Evolutionary conservation across 2,888 invertebrate species (phyloP), one percentile per base, ranked within the genome.

Genomic region (Epinotia demarniana): DNA sequence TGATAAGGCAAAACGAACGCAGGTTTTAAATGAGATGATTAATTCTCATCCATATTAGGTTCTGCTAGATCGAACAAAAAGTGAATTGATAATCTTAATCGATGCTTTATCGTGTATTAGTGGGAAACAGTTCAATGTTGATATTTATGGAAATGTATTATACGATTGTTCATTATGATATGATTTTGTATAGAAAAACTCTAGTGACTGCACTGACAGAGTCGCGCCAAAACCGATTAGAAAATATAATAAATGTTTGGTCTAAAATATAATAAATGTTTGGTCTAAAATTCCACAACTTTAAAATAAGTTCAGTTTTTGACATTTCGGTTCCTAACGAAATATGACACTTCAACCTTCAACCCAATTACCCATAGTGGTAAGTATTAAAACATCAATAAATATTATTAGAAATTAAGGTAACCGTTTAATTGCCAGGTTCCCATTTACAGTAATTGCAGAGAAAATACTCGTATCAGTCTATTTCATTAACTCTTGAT

Each of bases 11-110:
- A 73, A 67, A 62, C 55, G 55, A 68, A 43, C 53, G 13, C 55
- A 23, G 73, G 11, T 66, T 73, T 72, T 73, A 49, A 69, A 74
- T 64, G 57, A 63, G 57, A 27, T 63, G 49, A 69, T 69, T 57
- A 62, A 60, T 67, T 73, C 66, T 61, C n/a, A 39, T 66, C 53
- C 53, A 43, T 68, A 43, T 55, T 62, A 62, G 68, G 33, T 55
- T 66, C 16, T 1, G 53, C 43, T 73, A 57, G 68, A 68, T 68
- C 49, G 53, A 63, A 33, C 27, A 13, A 62, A 19, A 74, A 63
- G 33, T 64, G n/a, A 19, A 39, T 55, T 39, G 46, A 64, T 43
- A 58, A 43, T 68, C 16, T 58, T 57, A 57, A 68, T 68, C 33
- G 43, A 19, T 58, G 39, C 43, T 33, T 19, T 19, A 39, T 57